Conservation (phyloP, 2,797 vertebrate genomes). For the Manis javanica region DNA sequence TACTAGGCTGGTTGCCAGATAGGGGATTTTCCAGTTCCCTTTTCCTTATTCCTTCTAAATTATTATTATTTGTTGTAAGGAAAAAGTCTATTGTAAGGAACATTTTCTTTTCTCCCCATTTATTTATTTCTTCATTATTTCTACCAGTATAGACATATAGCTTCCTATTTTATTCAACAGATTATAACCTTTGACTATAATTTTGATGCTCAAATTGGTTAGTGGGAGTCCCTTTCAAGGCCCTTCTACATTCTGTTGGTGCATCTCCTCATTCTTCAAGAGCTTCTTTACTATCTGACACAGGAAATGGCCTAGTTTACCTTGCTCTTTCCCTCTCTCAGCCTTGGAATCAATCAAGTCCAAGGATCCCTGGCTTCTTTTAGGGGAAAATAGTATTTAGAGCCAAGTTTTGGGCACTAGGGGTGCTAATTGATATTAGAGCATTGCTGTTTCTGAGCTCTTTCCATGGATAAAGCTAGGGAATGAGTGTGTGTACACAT, state of each 20-base stretch:
- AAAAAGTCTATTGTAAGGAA: not conserved
- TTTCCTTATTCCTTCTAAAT: not conserved
- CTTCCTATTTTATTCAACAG: not conserved
- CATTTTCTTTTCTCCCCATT: not conserved
- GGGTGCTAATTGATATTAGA: not conserved
- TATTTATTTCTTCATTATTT: not conserved
- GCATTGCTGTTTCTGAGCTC: not conserved
- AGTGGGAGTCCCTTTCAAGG: not conserved
- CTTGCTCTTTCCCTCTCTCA: not conserved
- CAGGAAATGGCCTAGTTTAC: not conserved
- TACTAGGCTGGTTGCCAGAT: not conserved
- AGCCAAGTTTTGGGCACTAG: not conserved
- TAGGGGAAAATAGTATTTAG: not conserved
- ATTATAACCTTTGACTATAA: not conserved
- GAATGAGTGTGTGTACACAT: not conserved
- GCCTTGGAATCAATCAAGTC: not conserved
- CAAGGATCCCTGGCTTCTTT: not conserved
- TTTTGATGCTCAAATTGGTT: slow-evolving; percentile 15
- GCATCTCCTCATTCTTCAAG: not conserved
- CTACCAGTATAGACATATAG: not conserved
- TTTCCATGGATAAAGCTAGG: not conserved
- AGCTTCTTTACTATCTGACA: not conserved
- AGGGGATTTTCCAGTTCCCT: not conserved
- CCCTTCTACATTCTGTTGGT: not conserved
- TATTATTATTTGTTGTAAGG: not conserved